A percentile compares a stretch with the other conserved stretches of the same genome.
phyloP scores from a whole-genome alignment of 2,113 vertebrate species.

The Pheucticus melanocephalus region DNA sequence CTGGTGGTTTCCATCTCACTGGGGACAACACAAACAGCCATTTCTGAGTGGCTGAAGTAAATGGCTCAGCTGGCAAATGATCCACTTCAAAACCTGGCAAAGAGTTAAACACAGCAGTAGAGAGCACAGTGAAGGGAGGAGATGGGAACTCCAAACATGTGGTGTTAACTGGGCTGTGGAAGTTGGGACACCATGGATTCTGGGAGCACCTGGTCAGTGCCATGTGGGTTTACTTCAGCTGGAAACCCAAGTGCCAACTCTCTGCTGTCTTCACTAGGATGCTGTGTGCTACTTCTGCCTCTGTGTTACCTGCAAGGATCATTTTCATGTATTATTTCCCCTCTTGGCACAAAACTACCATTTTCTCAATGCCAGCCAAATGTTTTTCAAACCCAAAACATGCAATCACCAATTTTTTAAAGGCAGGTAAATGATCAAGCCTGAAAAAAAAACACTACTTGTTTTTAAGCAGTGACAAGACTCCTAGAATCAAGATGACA shows the following conservation, averaged over 20 bases:
- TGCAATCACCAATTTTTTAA: not conserved
- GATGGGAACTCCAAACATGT: accelerated
- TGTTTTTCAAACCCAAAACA: not conserved
- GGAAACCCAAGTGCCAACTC: not conserved
- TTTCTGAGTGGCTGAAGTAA: not conserved
- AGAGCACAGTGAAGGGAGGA: accelerated
- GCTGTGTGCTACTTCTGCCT: not conserved
- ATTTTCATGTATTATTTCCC: not conserved
- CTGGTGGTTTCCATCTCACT: not conserved
- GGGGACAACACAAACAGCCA: not conserved
- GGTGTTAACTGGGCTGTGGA: accelerated
- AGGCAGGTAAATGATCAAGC: not conserved
- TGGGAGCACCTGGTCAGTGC: not conserved
- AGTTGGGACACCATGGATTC: not conserved
- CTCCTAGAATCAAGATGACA: not conserved
- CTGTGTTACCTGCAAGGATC: not conserved
- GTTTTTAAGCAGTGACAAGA: not conserved
- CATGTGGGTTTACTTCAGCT: not conserved
- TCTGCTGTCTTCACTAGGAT: not conserved
- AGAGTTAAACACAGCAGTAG: not conserved
- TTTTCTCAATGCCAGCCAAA: not conserved
- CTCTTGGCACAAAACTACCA: not conserved
- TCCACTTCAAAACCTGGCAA: not conserved
- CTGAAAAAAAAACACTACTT: not conserved
- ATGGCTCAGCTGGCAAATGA: not conserved